Conservation (phyloP, 2,113 vertebrate species). For the Psophia crepitans region DNA sequence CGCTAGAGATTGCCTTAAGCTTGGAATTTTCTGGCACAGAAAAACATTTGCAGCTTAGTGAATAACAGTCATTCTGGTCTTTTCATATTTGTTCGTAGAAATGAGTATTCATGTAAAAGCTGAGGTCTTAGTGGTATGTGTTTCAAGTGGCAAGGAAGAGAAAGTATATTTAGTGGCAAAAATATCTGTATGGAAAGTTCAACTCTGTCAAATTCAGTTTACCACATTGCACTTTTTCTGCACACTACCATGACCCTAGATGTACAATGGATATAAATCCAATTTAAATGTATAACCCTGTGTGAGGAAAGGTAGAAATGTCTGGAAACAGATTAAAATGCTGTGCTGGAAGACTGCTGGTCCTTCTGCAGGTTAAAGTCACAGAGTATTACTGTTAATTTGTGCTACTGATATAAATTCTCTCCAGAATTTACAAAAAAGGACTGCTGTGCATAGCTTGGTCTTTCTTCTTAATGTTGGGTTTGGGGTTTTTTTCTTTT, state of each 20-base stretch:
- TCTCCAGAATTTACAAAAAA: neutral
- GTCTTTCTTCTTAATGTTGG: neutral
- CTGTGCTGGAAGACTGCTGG: neutral
- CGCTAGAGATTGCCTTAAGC: rapidly evolving
- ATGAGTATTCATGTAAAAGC: neutral
- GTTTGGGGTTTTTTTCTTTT: neutral
- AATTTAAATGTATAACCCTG: neutral
- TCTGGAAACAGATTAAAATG: neutral
- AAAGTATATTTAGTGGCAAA: neutral
- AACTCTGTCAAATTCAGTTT: neutral
- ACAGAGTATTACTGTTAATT: neutral
- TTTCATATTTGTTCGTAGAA: neutral
- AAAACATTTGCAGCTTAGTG: neutral
- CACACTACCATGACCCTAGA: neutral
- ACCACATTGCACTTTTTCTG: neutral
- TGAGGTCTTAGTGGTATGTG: neutral
- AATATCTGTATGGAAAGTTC: neutral
- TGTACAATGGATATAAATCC: neutral
- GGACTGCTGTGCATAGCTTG: neutral
- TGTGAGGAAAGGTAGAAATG: neutral
- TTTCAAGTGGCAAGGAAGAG: neutral
- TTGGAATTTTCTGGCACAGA: neutral
- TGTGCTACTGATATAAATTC: neutral
- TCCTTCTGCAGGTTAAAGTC: neutral
- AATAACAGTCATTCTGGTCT: neutral